Conservation (phyloP, 1,140 invertebrate species). For the Ctenoplectra terminalis region DNA sequence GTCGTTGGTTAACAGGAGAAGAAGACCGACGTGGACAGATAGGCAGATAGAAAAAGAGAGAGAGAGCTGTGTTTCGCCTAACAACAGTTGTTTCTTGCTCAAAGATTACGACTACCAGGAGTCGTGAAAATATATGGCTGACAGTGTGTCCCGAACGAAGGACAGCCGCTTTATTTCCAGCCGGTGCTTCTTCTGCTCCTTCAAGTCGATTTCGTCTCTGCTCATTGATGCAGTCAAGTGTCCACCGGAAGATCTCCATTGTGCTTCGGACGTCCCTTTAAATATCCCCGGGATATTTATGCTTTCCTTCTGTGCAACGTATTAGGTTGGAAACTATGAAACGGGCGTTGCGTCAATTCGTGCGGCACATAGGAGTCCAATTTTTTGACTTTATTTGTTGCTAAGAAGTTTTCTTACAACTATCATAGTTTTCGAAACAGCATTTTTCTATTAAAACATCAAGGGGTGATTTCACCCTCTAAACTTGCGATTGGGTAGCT, state of each 20-base stretch:
- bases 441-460: too few species aligned
- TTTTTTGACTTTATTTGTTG: too few species aligned
- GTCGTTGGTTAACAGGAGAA: conserved; percentile 52
- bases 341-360: too few species aligned
- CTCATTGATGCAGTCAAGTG: neutral
- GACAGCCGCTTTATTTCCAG: neutral
- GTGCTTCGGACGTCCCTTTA: neutral
- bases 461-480: too few species aligned
- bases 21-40: conserved; percentile 6
- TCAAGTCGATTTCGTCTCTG: neutral
- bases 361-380: too few species aligned
- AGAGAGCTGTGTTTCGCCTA: too few species aligned
- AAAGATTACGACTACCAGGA: neutral
- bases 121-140: neutral
- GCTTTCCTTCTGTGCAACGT: neutral
- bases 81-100: conserved; percentile 1
- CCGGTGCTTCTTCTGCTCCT: neutral
- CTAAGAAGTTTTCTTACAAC: too few species aligned
- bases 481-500: too few species aligned
- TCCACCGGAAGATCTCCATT: neutral
- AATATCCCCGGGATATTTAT: neutral
- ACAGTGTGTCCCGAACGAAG: neutral
- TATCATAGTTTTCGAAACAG: too few species aligned
- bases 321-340: too few species aligned
- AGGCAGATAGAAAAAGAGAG: too few species aligned